Evolutionary conservation across 2,797 vertebrate genomes (phyloP).

Genomic region (Acropternis orthonyx): DNA sequence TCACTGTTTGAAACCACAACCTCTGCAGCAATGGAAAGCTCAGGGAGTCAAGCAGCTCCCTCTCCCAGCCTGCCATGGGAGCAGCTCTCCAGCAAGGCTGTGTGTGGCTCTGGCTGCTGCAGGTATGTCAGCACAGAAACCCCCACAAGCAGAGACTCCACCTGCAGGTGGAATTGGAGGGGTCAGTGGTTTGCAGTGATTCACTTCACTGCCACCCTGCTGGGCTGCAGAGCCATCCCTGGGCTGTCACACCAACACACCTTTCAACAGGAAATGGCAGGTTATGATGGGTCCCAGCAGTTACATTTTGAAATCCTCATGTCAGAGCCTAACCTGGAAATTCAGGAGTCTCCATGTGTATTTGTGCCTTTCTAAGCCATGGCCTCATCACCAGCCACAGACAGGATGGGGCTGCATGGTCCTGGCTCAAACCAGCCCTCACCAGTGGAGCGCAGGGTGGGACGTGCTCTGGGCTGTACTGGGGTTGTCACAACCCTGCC

Average conservation of each 20-base stretch:
- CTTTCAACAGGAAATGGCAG: rapidly evolving
- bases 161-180: neutral
- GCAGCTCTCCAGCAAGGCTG: neutral
- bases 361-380: neutral
- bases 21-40: neutral
- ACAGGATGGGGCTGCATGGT: neutral
- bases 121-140: neutral
- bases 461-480: neutral
- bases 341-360: neutral
- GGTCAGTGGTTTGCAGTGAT: neutral
- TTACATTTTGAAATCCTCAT: neutral
- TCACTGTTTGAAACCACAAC: neutral
- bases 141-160: neutral
- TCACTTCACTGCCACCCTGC: neutral
- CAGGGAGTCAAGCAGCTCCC: neutral
- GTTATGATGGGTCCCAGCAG: neutral
- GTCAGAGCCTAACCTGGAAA: neutral
- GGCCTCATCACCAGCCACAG: neutral
- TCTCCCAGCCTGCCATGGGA: neutral
- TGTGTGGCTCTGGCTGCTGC: neutral
- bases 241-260: neutral
- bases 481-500: neutral
- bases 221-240: neutral
- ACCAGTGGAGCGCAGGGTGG: neutral
- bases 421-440: neutral